Conservation (phyloP, 2,797 vertebrate genomes). For the Lithobates pipiens region DNA sequence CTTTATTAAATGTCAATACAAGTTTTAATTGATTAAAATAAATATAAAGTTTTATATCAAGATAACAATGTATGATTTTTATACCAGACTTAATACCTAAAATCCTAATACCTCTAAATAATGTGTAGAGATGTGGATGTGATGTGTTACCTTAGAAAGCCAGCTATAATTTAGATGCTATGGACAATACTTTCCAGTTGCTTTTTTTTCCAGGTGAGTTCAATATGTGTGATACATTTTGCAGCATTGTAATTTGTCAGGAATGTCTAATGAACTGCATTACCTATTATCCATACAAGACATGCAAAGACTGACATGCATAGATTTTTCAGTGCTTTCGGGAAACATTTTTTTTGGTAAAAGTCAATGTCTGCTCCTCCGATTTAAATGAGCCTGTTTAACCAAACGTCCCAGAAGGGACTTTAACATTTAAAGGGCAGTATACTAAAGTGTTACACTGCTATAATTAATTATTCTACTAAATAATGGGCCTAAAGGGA, state of each 20-base stretch:
- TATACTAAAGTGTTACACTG: slow-evolving; percentile 33
- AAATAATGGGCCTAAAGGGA: slow-evolving; percentile 44
- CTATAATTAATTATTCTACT: slow-evolving; percentile 45
- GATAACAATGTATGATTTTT: too few species aligned
- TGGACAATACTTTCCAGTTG: background rate
- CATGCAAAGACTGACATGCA: background rate
- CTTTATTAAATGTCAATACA: too few species aligned
- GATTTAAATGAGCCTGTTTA: slow-evolving; percentile 44
- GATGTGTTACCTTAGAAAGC: too few species aligned
- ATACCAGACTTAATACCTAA: too few species aligned
- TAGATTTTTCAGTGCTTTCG: background rate
- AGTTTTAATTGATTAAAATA: too few species aligned
- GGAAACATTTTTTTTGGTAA: slow-evolving; percentile 48
- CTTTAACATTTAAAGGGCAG: slow-evolving; percentile 53
- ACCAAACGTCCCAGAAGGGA: slow-evolving; percentile 36
- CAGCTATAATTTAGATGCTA: too few species aligned
- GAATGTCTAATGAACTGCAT: background rate
- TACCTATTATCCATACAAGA: background rate
- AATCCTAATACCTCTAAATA: too few species aligned
- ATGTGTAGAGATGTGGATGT: too few species aligned
- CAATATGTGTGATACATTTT: background rate
- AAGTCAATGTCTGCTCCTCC: slow-evolving; percentile 41
- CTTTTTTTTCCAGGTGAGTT: too few species aligned
- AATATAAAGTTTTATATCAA: too few species aligned
- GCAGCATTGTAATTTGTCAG: background rate